Evolutionary conservation across 2,888 invertebrate genomes (phyloP).

Genomic region (Ectropis crepuscularia): DNA sequence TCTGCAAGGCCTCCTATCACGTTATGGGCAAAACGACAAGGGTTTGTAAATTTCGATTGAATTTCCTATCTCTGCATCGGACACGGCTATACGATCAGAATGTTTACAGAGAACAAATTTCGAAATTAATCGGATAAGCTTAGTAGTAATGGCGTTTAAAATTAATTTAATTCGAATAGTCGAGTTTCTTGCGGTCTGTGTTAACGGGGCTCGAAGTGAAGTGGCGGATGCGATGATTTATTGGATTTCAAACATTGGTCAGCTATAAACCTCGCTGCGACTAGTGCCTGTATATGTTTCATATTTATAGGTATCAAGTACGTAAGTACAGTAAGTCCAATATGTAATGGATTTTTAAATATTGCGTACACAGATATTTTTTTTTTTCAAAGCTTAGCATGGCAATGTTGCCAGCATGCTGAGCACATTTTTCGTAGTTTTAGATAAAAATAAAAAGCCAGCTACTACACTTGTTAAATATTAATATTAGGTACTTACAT

Average conservation of each 20-base stretch:
- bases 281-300: slow-evolving; percentile 67
- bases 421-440: too few species aligned
- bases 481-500: too few species aligned
- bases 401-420: too few species aligned
- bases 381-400: too few species aligned
- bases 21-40: slow-evolving; percentile 80
- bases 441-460: too few species aligned
- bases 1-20: slow-evolving; percentile 79
- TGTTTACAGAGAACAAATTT: slow-evolving; percentile 74
- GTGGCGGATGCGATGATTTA: slow-evolving; percentile 80
- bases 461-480: too few species aligned
- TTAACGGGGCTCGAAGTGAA: slow-evolving; percentile 57
- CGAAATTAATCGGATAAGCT: slow-evolving; percentile 69
- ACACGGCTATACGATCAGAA: slow-evolving; percentile 69
- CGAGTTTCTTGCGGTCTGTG: slow-evolving; percentile 54
- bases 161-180: slow-evolving; percentile 53
- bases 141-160: slow-evolving; percentile 63
- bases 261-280: slow-evolving; percentile 64
- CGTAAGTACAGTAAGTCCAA: slow-evolving; percentile 51
- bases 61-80: slow-evolving; percentile 77
- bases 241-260: slow-evolving; percentile 70
- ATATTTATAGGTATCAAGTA: slow-evolving; percentile 69
- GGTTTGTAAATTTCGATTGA: slow-evolving; percentile 82
- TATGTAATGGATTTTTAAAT: slow-evolving; percentile 16
- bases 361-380: background rate